Evolutionary conservation across 2,797 vertebrate genomes (phyloP), one percentile per base, ranked within the genome.

Genomic region (Bryconaethiops microstoma): DNA sequence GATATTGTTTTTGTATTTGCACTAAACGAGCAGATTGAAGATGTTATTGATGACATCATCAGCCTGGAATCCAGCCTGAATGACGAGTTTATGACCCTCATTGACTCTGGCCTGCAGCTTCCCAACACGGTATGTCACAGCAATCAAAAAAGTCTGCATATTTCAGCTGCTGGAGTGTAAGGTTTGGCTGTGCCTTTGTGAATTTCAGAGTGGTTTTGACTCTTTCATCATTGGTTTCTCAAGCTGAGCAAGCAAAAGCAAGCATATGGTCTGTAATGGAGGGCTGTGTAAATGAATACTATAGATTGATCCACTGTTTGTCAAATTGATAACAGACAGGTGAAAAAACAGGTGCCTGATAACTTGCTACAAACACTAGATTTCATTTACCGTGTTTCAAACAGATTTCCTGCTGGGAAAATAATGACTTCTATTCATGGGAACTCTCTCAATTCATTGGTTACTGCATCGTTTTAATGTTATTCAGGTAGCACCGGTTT

Each of bases 51-150:
- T 92, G 96, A 96, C 90, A 95, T 97, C 91, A 97, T 97, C 91
- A 97, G 97, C 88, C 90, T 97, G 85, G 96, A 97, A 82, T 97
- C 96, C 5, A 96, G 96, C 89, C 93, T 96, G 80, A 96, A 97
- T 0, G 95, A 97, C 0, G 95, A 96, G 42, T 95, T 95, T 83
- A 92, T 97, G 88, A 95, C 93, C 12, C 92, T 94, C 77, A 92
- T 95, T 0, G 94, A 96, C 62, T 89, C 93, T 0, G 93, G 91
- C 35, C 87, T 94, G 13, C 95, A 94, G 87, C 90, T 96, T 29
- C 92, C 96, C 21, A 96, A 88, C 91, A 97, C 95, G 88, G 97
- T 97, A 90, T n/a, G 88, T 84, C 25, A 45, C 7, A 14, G 35
- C 8, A 35, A 3, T 2, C 2, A 35, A 42, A 71, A 42, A 8